These are phyloP conservation scores for Brachionus rotundiformis DNA, from an alignment of 1,140 invertebrate genomes.

Conservation along the genomic window DNA sequence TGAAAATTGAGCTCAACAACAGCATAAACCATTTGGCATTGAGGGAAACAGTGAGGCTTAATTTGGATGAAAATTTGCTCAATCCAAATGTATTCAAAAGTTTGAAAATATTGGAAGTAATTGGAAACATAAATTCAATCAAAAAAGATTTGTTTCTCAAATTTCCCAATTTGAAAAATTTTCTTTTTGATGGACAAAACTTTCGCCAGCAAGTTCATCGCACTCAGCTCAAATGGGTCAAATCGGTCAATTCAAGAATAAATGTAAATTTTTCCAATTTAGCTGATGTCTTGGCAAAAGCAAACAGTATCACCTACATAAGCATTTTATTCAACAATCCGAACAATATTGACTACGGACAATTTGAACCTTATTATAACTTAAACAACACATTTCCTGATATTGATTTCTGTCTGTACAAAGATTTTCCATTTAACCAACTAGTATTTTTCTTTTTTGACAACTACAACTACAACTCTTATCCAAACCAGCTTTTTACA, in stretches of 20 bases:
- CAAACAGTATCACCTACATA: neutral
- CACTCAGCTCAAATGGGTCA: neutral
- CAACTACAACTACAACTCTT: neutral
- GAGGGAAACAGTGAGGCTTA: neutral
- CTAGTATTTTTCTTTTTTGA: neutral
- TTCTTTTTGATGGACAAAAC: conserved; percentile 14
- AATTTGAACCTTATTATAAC: neutral
- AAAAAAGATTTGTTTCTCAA: neutral
- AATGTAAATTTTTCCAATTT: neutral
- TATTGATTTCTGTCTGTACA: conserved; percentile 7
- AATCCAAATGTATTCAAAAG: neutral
- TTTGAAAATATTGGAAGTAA: neutral
- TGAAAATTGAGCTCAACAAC: neutral
- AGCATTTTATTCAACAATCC: neutral
- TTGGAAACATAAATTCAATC: neutral
- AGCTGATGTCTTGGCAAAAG: neutral
- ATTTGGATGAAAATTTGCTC: neutral
- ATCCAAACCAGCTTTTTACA: neutral
- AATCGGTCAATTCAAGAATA: neutral
- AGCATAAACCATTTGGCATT: neutral
- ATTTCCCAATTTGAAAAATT: neutral
- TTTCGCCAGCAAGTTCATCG: neutral
- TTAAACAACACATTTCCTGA: neutral
- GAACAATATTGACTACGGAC: neutral
- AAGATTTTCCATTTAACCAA: conserved; percentile 3